Evolutionary conservation across 1,140 invertebrate genomes (phyloP), one percentile per base, ranked within the genome.

Genomic region (Drosophila kikkawai): DNA sequence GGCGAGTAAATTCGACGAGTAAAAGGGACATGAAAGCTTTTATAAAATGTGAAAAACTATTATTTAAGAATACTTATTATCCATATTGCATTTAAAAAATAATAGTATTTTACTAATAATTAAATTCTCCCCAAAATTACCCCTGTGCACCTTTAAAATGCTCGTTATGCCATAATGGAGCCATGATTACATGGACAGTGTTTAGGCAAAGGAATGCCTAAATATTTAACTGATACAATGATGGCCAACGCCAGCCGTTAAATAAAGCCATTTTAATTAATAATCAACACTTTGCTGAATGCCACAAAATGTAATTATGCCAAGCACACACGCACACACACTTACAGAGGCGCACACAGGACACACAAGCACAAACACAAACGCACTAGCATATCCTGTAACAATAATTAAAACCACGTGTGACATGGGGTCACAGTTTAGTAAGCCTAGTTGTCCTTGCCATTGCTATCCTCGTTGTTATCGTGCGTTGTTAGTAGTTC

Each of bases 191-290:
- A 75, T 82, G 69, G 39, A 71, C 41, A 68, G 55, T 71, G 71
- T 78, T 87, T 84, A 78, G 80, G 61, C 80, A 53, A 63, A 74
- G 69, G 44, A 86, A 83, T 81, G 85, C 70, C 78, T 81, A 90
- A 90, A 88, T 88, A 88, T 88, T 88, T 75, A 88, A 90, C 78
- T 76, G 79, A 79, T 70, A 81, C 80, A 81, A 48, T 74, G 82
- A 85, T 70, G 66, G 66, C 42, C 68, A 67, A 65, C 59, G 57
- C 60, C 50, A 63, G 67, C 65, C 66, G 79, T 73, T 60, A 55
- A 80, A 88, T 88, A 87, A 90, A 88, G 81, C 84, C 77, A 88
- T 88, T 88, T 90, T 90, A 88, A 88, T 88, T 90, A 88, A 88
- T 88, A 88, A 88, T 88, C 84, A 88, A 88, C 84, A 88, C 81